phyloP scores from a whole-genome alignment of 2,888 invertebrate species.

The Amblyteles armatorius region DNA sequence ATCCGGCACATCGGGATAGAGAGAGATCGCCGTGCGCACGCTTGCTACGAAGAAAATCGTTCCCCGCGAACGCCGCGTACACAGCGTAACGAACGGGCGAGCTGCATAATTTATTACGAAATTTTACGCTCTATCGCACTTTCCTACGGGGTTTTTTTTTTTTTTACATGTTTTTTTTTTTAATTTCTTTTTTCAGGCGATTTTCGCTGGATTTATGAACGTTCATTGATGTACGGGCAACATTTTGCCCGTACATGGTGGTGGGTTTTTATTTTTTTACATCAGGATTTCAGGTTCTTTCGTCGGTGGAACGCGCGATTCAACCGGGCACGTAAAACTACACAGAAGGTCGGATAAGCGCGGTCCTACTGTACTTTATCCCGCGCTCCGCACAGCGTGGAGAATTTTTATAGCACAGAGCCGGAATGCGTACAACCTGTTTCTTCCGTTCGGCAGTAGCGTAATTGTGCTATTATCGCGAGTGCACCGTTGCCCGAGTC shows the following conservation, averaged over 20 bases:
- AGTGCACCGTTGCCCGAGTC: conserved; percentile 46
- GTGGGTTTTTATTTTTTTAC: no score
- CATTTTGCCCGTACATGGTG: no score
- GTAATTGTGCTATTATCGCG: conserved; percentile 75
- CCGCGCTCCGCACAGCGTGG: not conserved
- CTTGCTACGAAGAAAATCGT: conserved; percentile 36
- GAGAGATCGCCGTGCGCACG: conserved; percentile 24
- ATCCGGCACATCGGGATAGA: conserved; percentile 32
- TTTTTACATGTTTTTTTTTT: not conserved
- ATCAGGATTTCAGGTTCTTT: no score
- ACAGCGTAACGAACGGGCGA: not conserved
- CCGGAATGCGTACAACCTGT: conserved; percentile 72
- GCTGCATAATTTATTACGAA: not conserved
- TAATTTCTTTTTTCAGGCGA: not conserved
- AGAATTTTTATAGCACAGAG: not conserved
- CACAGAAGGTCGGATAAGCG: no score
- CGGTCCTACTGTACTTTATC: not conserved
- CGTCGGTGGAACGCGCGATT: no score
- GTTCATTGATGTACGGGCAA: no score
- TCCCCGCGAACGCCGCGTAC: conserved; percentile 4
- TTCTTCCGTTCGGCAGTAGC: conserved; percentile 71
- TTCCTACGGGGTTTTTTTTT: not conserved
- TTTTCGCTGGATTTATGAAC: not conserved
- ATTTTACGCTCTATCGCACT: not conserved
- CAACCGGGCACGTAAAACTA: no score